These are phyloP conservation scores for Mormyrus proboscirostris DNA, from an alignment of 2,797 vertebrate species.

Conservation along the genomic window DNA sequence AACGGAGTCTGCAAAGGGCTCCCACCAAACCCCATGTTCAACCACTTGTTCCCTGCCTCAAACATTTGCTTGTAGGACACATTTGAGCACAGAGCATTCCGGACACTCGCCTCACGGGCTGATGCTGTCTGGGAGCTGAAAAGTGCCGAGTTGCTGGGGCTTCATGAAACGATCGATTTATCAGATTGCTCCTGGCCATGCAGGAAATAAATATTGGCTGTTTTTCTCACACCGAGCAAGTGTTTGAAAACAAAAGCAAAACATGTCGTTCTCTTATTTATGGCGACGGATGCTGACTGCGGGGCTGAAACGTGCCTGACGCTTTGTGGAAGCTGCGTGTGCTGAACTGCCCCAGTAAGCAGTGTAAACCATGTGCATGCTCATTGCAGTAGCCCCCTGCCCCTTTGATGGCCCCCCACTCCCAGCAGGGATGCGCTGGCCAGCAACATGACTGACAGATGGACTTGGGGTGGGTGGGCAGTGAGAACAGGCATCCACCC, in stretches of 20 bases:
- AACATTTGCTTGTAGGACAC: neutral
- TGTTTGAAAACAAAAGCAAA: neutral
- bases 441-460: conserved; percentile 56
- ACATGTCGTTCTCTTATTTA: neutral
- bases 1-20: conserved; percentile 27
- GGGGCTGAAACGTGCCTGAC: neutral
- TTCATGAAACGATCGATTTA: neutral
- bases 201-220: neutral
- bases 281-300: neutral
- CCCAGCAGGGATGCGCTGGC: conserved; percentile 60
- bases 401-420: conserved; percentile 50
- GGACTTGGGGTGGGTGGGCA: conserved; percentile 35
- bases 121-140: neutral
- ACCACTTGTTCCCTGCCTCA: neutral
- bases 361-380: neutral
- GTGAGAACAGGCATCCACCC: neutral
- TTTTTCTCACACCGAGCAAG: neutral
- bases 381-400: conserved; percentile 28
- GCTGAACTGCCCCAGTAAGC: neutral
- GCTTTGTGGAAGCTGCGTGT: neutral
- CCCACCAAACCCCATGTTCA: conserved; percentile 29
- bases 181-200: neutral
- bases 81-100: neutral
- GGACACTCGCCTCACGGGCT: neutral
- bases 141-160: neutral